Percentiles rank a stretch among this genome's conserved stretches.
phyloP scores from a whole-genome alignment of 2,797 vertebrate species.

The Hoplostethus mediterraneus region DNA sequence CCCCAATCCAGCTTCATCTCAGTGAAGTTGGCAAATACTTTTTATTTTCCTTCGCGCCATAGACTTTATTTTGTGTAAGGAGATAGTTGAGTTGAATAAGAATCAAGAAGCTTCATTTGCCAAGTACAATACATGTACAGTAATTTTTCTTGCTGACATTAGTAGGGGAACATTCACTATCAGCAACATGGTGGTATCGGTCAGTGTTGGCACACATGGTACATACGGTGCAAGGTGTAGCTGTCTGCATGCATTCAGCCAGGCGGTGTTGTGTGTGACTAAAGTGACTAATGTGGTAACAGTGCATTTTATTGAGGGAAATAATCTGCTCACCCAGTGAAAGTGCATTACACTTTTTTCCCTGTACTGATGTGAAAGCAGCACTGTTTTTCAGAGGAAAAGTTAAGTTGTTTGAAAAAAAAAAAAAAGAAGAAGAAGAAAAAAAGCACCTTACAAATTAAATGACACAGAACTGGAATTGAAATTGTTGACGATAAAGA shows the following conservation, averaged over 20 bases:
- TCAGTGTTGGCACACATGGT: not conserved
- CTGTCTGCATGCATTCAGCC: no score
- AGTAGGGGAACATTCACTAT: not conserved
- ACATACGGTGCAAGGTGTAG: not conserved
- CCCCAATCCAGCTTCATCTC: not conserved
- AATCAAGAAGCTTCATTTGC: no score
- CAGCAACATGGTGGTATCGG: not conserved
- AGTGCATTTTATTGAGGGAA: constrained; percentile 1
- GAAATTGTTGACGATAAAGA: constrained; percentile 52
- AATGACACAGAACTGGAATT: constrained; percentile 49
- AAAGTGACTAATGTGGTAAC: constrained; percentile 2
- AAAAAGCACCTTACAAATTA: constrained; percentile 24
- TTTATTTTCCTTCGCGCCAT: not conserved
- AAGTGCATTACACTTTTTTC: not conserved
- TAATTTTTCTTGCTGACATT: not conserved
- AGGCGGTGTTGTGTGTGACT: no score
- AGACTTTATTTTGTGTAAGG: not conserved
- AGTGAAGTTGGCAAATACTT: not conserved
- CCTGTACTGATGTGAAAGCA: not conserved
- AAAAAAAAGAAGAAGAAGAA: constrained; percentile 33
- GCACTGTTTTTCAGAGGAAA: constrained; percentile 19
- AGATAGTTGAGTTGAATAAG: no score
- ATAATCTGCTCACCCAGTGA: not conserved
- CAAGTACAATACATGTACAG: no score
- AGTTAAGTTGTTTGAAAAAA: constrained; percentile 37